Conservation (phyloP, 37 sponge, comb jelly and placozoan genomes). For the Amphimedon queenslandica region DNA sequence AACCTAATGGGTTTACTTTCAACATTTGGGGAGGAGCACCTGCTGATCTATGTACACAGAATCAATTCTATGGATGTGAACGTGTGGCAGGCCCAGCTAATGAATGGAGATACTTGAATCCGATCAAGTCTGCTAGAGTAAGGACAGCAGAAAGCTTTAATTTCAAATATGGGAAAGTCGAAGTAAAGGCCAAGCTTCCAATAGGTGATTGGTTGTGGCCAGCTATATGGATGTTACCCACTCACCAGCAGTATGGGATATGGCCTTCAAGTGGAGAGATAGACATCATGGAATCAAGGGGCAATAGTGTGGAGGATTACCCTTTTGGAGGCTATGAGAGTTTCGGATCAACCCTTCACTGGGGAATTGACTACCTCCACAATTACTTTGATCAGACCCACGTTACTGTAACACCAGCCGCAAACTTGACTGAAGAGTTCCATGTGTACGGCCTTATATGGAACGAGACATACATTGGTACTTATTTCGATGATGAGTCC, state of each 20-base stretch:
- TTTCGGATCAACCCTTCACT: conserved; percentile 70
- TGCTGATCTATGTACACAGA: conserved; percentile 56
- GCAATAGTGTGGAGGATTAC: conserved; percentile 59
- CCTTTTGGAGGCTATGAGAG: conserved; percentile 53
- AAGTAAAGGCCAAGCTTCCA: conserved; percentile 67
- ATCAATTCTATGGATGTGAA: conserved; percentile 59
- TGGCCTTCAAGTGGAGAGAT: conserved; percentile 84
- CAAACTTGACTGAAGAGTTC: conserved; percentile 52
- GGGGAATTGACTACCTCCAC: conserved; percentile 23
- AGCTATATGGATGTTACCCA: conserved; percentile 70
- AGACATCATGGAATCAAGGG: conserved; percentile 77
- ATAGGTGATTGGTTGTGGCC: conserved; percentile 84
- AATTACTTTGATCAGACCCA: conserved; percentile 29
- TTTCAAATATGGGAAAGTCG: conserved; percentile 66
- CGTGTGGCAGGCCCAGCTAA: conserved; percentile 54
- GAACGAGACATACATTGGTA: conserved; percentile 76
- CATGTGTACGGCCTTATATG: conserved; percentile 62
- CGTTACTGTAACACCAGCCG: neutral
- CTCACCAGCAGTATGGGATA: conserved; percentile 59
- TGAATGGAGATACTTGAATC: conserved; percentile 73
- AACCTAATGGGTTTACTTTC: conserved; percentile 34
- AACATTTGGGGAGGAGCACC: conserved; percentile 78
- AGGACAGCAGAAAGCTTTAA: conserved; percentile 64
- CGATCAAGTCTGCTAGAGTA: conserved; percentile 60
- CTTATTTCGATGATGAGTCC: conserved; percentile 52